Evolutionary conservation across 2,113 vertebrate species (phyloP).

Genomic region (Drymodes brunneopygia): DNA sequence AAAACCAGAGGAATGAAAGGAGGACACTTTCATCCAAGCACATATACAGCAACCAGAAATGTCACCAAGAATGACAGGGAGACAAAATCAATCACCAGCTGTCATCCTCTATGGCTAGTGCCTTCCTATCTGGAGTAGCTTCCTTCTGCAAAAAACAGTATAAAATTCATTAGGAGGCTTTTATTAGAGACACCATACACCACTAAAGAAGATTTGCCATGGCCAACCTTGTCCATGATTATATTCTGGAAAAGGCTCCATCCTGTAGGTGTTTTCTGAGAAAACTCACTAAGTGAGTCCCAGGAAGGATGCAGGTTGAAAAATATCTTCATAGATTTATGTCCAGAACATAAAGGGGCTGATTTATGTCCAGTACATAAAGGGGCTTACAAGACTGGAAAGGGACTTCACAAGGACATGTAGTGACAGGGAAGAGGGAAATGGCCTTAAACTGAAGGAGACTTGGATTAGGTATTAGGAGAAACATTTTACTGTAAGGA

Average conservation of each 20-base stretch:
- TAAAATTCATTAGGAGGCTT: background rate
- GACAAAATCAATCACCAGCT: background rate
- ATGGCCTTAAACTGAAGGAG: background rate
- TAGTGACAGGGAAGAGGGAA: background rate
- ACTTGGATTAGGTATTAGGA: background rate
- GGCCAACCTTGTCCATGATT: background rate
- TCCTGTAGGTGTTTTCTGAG: background rate
- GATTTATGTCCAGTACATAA: background rate
- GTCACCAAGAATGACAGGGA: background rate
- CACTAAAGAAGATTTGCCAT: background rate
- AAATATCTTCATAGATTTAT: background rate
- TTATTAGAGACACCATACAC: background rate
- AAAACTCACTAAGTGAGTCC: background rate
- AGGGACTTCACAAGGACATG: background rate
- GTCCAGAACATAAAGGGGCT: background rate
- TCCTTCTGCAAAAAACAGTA: background rate
- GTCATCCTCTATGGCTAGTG: rapidly evolving
- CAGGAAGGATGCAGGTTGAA: background rate
- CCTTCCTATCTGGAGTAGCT: background rate
- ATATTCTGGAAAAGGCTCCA: background rate
- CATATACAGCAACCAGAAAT: background rate
- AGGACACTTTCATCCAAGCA: background rate
- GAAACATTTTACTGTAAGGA: background rate
- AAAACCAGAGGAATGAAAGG: background rate
- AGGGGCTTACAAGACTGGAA: background rate